Evolutionary conservation across 2,888 invertebrate genomes (phyloP).

Genomic region (Petrolisthes manimaculis): DNA sequence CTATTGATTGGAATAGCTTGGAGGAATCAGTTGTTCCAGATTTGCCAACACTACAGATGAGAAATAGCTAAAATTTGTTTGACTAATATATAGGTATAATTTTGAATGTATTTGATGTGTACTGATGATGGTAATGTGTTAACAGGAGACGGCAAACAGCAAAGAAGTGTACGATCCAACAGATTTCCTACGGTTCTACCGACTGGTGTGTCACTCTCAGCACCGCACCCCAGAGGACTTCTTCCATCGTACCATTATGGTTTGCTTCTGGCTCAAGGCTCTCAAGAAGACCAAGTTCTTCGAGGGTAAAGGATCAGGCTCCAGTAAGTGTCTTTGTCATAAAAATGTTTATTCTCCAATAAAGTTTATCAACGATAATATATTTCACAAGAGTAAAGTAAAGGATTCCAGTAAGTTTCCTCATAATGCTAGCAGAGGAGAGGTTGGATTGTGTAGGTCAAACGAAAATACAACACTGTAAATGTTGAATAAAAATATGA

Average conservation of each 20-base stretch:
- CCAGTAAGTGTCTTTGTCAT: constrained; percentile 38
- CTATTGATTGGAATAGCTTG: too few species aligned
- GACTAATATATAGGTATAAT: neutral
- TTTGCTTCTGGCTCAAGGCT: constrained; percentile 80
- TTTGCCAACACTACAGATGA: neutral
- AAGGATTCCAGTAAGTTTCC: too few species aligned
- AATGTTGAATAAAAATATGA: too few species aligned
- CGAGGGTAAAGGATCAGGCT: constrained; percentile 61
- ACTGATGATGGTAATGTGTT: neutral
- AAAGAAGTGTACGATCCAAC: constrained; percentile 50
- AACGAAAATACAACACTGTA: too few species aligned
- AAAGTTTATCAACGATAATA: too few species aligned
- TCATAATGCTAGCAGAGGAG: too few species aligned
- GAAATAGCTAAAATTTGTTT: neutral
- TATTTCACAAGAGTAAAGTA: too few species aligned
- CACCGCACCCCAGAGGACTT: constrained; percentile 76
- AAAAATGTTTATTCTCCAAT: neutral
- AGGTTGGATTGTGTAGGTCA: too few species aligned
- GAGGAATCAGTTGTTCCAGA: too few species aligned
- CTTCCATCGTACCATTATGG: constrained; percentile 82
- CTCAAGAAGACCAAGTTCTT: constrained; percentile 78
- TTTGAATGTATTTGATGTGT: constrained; percentile 1
- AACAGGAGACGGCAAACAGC: constrained; percentile 37
- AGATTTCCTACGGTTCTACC: constrained; percentile 56
- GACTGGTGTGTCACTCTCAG: constrained; percentile 59